Percentiles rank a stretch among this genome's conserved stretches.
Evolutionary conservation across 2,113 vertebrate genomes (phyloP).

Genomic region (Cynocephalus volans): DNA sequence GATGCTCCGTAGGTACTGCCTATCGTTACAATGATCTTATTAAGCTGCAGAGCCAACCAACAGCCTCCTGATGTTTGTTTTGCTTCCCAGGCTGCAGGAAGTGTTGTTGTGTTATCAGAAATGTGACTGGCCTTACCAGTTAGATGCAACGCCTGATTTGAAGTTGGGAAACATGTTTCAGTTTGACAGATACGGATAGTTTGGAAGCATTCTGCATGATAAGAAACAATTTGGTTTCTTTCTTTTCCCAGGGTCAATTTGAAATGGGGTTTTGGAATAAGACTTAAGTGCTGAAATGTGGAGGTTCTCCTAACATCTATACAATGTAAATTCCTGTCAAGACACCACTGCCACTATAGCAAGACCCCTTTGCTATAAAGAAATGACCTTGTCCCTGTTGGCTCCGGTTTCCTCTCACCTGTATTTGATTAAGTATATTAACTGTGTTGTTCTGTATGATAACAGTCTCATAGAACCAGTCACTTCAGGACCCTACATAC

Average conservation of each 20-base stretch:
- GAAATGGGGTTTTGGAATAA: constrained; percentile 4
- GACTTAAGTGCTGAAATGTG: background rate
- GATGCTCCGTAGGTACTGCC: background rate
- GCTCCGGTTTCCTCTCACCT: background rate
- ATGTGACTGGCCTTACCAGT: background rate
- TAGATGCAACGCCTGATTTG: background rate
- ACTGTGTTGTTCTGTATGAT: background rate
- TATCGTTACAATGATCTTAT: background rate
- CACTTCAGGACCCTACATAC: background rate
- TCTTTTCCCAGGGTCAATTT: background rate
- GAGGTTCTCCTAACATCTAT: background rate
- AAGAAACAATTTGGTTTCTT: background rate
- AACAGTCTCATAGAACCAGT: background rate
- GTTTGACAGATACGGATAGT: background rate
- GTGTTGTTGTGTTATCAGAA: background rate
- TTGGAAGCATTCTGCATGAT: background rate
- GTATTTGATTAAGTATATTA: background rate
- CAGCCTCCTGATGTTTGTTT: background rate
- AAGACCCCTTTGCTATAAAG: background rate
- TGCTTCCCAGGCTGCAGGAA: background rate
- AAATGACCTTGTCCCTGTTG: background rate
- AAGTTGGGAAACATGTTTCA: background rate
- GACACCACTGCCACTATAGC: background rate
- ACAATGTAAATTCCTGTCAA: background rate
- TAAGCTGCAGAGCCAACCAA: background rate